phyloP scores from a whole-genome alignment of 2,113 vertebrate genomes.

The Aegithalos caudatus region DNA sequence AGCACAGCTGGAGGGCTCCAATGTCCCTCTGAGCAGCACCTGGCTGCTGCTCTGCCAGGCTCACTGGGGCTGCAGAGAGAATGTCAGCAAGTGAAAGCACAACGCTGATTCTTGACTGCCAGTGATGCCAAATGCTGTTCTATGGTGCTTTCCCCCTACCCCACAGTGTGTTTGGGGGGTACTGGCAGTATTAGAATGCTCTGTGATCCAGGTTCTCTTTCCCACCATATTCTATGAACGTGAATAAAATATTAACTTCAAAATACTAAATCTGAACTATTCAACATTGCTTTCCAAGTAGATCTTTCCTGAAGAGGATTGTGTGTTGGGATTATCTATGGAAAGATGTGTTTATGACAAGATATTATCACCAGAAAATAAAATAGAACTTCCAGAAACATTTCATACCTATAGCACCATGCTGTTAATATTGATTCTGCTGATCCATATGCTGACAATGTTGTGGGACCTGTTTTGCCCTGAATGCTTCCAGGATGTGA shows the following conservation, averaged over 20 bases:
- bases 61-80: background rate
- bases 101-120: background rate
- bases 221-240: background rate
- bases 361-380: background rate
- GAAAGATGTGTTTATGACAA: background rate
- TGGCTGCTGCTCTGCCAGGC: background rate
- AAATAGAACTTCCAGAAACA: background rate
- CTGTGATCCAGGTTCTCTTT: background rate
- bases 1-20: background rate
- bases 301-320: background rate
- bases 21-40: rapidly evolving
- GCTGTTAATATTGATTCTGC: background rate
- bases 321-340: background rate
- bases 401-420: background rate
- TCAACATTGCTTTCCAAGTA: background rate
- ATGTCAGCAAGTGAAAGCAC: background rate
- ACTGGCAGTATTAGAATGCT: background rate
- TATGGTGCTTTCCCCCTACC: rapidly evolving
- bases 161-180: background rate
- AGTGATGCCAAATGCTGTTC: rapidly evolving
- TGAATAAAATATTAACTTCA: background rate
- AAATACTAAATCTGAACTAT: background rate
- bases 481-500: background rate
- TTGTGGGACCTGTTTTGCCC: background rate
- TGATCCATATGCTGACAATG: background rate